Evolutionary conservation across 2,797 vertebrate genomes (phyloP).

Genomic region (Carapus acus): DNA sequence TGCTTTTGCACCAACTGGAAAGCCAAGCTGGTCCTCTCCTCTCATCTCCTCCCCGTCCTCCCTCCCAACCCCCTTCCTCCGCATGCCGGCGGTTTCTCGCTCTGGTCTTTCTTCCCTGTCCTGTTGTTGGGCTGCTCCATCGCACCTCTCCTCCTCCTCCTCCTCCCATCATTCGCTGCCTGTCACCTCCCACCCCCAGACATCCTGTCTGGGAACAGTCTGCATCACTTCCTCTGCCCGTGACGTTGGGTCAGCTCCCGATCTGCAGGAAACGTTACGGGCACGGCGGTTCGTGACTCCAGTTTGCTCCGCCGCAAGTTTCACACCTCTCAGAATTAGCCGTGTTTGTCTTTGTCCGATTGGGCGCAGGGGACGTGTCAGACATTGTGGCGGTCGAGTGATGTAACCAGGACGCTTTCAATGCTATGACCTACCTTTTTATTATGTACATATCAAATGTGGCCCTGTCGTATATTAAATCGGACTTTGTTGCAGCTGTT

Average conservation of each 20-base stretch:
- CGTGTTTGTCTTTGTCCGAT: conserved; percentile 36
- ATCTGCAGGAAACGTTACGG: conserved; percentile 39
- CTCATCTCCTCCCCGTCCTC: too few relatives aligned
- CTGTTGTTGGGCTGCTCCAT: conserved; percentile 53
- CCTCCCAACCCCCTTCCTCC: too few relatives aligned
- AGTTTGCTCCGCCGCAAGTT: conserved; percentile 44
- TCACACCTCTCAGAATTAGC: conserved; percentile 65
- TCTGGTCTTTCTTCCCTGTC: conserved; percentile 35
- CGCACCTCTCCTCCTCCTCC: conserved; percentile 58
- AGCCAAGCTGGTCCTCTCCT: conserved; percentile 22
- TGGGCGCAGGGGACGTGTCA: not conserved
- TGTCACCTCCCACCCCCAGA: conserved; percentile 64
- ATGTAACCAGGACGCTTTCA: conserved; percentile 41
- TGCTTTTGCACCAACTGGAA: conserved; percentile 5
- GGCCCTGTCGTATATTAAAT: conserved; percentile 24
- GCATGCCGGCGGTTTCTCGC: conserved; percentile 55
- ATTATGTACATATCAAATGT: conserved; percentile 1
- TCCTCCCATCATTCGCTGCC: conserved; percentile 55
- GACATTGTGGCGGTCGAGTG: conserved; percentile 5
- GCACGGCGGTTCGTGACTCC: conserved; percentile 38
- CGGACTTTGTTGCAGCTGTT: conserved; percentile 44
- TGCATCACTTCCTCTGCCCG: conserved; percentile 50
- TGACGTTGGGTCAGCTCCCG: conserved; percentile 47
- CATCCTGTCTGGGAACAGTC: conserved; percentile 62
- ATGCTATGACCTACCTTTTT: not conserved